Evolutionary conservation across 2,113 vertebrate genomes (phyloP), one percentile per base, ranked within the genome.

Genomic region (Eulacestoma nigropectus): DNA sequence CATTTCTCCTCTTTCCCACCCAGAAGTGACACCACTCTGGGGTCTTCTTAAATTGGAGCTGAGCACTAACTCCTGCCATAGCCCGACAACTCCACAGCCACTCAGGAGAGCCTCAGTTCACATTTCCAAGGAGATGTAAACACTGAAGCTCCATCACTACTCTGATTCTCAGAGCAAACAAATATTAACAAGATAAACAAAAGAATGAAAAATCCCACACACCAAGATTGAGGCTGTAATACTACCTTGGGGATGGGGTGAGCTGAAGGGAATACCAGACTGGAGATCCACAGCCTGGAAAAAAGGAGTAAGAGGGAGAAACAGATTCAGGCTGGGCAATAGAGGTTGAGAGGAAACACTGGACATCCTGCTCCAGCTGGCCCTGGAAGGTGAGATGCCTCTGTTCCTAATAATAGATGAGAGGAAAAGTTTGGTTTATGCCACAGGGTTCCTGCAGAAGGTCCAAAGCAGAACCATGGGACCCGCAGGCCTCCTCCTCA

Each of bases 181-280:
- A 94, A 95, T 91, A 95, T 91, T 95, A 96, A 68, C 90, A 91
- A 90, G 86, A 92, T 92, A 96, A 95, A 97, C 90, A 96, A 95
- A 96, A 93, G 81, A 89, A 93, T 14, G 64, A 94, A 75, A 92
- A 95, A 94, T 91, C 82, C 93, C 95, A 94, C 88, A 94, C 95
- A 94, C 73, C 72, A 81, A 93, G 95, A 83, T 35, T 56, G 81
- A 3, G 20, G 69, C 77, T 70, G 29, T 32, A 88, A 87, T 18
- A 57, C 13, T 88, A 64, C 85, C 76, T 35, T 93, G 80, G 76
- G 83, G 62, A 95, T 33, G 52, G 73, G 53, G 84, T n/a, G 41
- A 91, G 52, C 39, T 64, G 60, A 90, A 92, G 73, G 77, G 73
- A 93, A 90, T 19, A 49, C 23, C 46, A 94, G 44, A 78, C 68